These are phyloP conservation scores for Tholera decimalis DNA, from an alignment of 2,888 invertebrate species.

Conservation along the genomic window DNA sequence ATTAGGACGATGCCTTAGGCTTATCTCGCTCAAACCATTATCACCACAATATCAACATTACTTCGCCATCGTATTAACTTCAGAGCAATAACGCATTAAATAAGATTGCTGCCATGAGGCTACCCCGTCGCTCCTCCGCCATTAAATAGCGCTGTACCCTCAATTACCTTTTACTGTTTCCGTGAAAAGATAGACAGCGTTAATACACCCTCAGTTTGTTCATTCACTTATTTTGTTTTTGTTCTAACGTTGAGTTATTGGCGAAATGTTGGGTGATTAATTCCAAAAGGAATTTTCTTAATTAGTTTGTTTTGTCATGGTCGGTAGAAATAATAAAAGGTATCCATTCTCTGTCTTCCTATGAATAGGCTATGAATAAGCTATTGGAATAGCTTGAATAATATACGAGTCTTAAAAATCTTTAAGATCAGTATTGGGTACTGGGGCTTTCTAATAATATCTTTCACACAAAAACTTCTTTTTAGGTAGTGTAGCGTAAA, in stretches of 20 bases:
- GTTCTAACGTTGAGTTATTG: slow-evolving; percentile 46
- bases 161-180: slow-evolving; percentile 60
- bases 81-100: slow-evolving; percentile 50
- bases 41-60: slow-evolving; percentile 50
- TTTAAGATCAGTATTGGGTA: background rate
- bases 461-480: background rate
- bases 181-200: slow-evolving; percentile 58
- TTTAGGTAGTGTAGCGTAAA: no score
- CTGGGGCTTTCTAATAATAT: background rate
- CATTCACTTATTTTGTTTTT: slow-evolving; percentile 58
- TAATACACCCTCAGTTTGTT: slow-evolving; percentile 58
- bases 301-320: slow-evolving; percentile 48
- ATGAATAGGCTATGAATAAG: no score
- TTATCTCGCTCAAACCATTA: slow-evolving; percentile 20
- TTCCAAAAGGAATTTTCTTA: slow-evolving; percentile 49
- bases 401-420: background rate
- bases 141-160: slow-evolving; percentile 54
- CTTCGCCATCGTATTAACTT: slow-evolving; percentile 51
- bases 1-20: no score
- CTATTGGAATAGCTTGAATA: no score
- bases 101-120: slow-evolving; percentile 45
- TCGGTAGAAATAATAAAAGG: slow-evolving; percentile 17
- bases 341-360: background rate
- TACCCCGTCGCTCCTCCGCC: slow-evolving; percentile 29
- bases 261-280: slow-evolving; percentile 47